Conservation (phyloP, 2,888 invertebrate genomes). For the Thumatha senex region DNA sequence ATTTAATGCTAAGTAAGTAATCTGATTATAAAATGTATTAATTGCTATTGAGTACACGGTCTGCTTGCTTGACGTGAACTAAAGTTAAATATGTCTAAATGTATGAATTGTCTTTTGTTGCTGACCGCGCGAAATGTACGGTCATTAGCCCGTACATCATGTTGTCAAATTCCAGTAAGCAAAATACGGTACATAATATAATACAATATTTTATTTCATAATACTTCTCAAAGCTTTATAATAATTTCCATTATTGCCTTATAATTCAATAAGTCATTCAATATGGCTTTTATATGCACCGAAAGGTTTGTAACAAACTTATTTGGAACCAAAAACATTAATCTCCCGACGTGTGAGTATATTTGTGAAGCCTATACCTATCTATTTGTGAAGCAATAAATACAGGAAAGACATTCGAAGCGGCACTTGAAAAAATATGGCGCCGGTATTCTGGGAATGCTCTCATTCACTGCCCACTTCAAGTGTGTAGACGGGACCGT, state of each 20-base stretch:
- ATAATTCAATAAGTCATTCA: background rate
- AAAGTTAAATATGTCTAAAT: too few relatives aligned
- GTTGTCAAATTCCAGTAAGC: too few relatives aligned
- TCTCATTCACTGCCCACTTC: conserved; percentile 9
- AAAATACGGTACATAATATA: too few relatives aligned
- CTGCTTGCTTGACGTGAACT: too few relatives aligned
- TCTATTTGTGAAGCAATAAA: conserved; percentile 31
- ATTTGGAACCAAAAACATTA: conserved; percentile 18
- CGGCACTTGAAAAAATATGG: conserved; percentile 28
- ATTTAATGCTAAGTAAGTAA: too few relatives aligned
- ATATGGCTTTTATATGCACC: background rate
- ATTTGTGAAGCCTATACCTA: too few relatives aligned
- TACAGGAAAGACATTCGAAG: conserved; percentile 14
- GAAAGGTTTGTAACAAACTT: conserved; percentile 7
- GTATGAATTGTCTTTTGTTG: too few relatives aligned
- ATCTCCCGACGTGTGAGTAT: conserved; percentile 9
- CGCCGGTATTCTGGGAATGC: conserved; percentile 30
- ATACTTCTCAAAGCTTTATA: background rate
- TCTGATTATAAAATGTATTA: too few relatives aligned
- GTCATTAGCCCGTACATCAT: too few relatives aligned
- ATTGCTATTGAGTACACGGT: too few relatives aligned
- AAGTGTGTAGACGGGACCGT: conserved; percentile 3
- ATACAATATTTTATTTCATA: too few relatives aligned
- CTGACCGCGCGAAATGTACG: too few relatives aligned
- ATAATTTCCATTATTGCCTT: background rate